Base-by-base conservation (phyloP, 2,888 invertebrate species). In the Erebia ligea region DNA sequence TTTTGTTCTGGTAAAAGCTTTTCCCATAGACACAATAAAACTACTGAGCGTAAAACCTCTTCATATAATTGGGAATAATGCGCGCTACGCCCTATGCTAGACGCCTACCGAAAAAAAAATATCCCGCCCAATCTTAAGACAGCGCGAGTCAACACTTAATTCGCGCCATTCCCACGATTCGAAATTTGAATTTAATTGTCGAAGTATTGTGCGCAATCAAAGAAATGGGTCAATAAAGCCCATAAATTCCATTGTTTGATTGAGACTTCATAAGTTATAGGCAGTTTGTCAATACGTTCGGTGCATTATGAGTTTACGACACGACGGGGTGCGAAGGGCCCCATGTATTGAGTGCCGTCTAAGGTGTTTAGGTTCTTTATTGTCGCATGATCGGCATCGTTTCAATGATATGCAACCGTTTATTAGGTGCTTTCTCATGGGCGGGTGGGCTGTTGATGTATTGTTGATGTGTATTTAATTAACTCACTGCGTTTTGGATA, bases 201-300 rank as follows among this genome's bases (percentile, higher is more conserved):
- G 88, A 86, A 84, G 85, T 83, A 88, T 90, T 90, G 87, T 89
- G 79, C 80, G 79, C 84, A 86, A 85, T 89, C 84, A 88, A 90
- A 91, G 91, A 91, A 92, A 92, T 88, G 83, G 91, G 92, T 92
- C 92, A 92, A 92, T 92, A 91, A 86, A 89, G 85, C 83, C 83
- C 84, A 81, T 86, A 84, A 84, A 84, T 84, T 80, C 78, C 78
- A 84, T 92, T 92, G 91, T 92, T 90, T 87, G 90, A 88, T 90
- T 85, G 88, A 84, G 88, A 88, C 84, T 88, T 91, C 19, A 92
- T 92, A 92, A 48, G 45, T 62, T 62, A 62, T 62, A 62, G 90
- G 91, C 91, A 91, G 86, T 90, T 87, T 91, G 88, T 92, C 92
- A 91, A 92, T 92, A 92, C 86, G 82, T 76, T 25, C 76, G 78